A percentile compares a stretch with the other conserved stretches of the same genome.
phyloP scores from a whole-genome alignment of 2,797 vertebrate genomes.

The Dicrostonyx torquatus region DNA sequence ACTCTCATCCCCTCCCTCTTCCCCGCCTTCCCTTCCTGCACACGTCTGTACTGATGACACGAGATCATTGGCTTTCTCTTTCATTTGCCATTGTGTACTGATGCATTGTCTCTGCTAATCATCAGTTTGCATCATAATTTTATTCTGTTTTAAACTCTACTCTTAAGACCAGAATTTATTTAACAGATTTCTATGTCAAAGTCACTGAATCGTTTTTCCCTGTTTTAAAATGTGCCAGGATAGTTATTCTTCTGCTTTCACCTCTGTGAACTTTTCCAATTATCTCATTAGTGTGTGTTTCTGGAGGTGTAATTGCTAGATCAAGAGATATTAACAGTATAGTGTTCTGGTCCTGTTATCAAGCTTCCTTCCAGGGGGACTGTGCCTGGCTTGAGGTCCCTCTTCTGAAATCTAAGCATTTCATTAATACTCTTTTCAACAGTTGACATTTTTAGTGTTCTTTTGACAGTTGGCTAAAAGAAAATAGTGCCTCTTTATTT shows the following conservation, averaged over 20 bases:
- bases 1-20: background rate
- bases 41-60: background rate
- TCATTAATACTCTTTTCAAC: background rate
- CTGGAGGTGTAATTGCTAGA: constrained; percentile 41
- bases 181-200: background rate
- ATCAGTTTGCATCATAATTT: background rate
- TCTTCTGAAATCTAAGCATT: background rate
- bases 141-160: constrained; percentile 34
- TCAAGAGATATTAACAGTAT: constrained; percentile 4
- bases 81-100: background rate
- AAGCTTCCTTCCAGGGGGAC: background rate
- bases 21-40: background rate
- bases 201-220: constrained; percentile 30
- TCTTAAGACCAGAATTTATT: constrained; percentile 19
- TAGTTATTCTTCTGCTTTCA: constrained; percentile 51
- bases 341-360: background rate
- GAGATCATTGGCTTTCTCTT: background rate
- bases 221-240: constrained; percentile 49
- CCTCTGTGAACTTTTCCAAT: constrained; percentile 50
- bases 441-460: background rate
- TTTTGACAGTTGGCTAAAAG: background rate
- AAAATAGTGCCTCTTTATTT: background rate
- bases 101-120: background rate
- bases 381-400: background rate
- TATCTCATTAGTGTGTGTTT: constrained; percentile 53